These are phyloP conservation scores for Schlechtendalia chinensis DNA, from an alignment of 1,140 invertebrate genomes.

Conservation along the genomic window DNA sequence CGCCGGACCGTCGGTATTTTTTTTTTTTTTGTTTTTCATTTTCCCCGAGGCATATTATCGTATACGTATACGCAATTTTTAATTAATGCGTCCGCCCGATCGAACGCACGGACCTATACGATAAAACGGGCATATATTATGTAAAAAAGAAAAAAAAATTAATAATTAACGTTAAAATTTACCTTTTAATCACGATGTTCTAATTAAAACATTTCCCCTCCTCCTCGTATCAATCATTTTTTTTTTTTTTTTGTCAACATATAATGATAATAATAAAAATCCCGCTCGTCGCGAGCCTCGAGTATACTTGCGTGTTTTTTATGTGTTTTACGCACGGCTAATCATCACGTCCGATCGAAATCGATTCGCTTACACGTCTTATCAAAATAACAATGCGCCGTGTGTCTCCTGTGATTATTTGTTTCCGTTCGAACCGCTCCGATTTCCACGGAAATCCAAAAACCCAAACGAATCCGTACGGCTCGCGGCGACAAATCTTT, in stretches of 20 bases:
- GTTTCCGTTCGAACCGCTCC: too few relatives aligned
- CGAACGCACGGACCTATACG: neutral
- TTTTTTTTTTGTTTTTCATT: neutral
- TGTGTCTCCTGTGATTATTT: too few relatives aligned
- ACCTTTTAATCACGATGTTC: conserved; percentile 5
- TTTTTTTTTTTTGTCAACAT: neutral
- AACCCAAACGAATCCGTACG: too few relatives aligned
- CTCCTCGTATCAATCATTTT: neutral
- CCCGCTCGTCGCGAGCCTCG: neutral
- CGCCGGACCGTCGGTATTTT: too few relatives aligned
- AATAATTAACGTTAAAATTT: conserved; percentile 20
- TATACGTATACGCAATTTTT: neutral
- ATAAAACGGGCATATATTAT: neutral
- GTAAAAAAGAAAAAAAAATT: neutral
- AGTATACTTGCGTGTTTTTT: too few relatives aligned
- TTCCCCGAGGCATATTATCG: neutral
- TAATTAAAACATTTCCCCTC: neutral
- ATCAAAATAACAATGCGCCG: too few relatives aligned
- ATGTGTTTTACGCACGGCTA: too few relatives aligned
- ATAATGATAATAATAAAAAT: neutral
- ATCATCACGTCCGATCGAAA: too few relatives aligned
- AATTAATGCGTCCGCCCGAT: conserved; percentile 9
- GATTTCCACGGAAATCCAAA: too few relatives aligned
- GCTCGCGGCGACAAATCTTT: too few relatives aligned
- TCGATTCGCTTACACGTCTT: too few relatives aligned